phyloP scores from a whole-genome alignment of 2,888 invertebrate species.

The Girardia tigrina region DNA sequence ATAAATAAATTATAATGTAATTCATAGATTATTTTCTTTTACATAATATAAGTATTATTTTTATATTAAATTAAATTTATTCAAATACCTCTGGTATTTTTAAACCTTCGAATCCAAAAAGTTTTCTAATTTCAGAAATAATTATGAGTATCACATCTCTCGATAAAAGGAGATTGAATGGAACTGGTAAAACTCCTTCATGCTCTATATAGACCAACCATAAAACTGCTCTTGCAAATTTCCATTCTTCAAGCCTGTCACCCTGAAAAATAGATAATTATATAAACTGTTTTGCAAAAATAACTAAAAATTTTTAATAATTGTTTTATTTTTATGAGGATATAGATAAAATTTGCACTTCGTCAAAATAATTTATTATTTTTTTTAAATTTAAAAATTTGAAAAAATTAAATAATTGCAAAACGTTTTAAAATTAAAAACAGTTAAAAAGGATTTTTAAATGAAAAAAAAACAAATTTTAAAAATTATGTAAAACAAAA shows the following conservation, averaged over 20 bases:
- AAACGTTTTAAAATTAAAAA: not conserved
- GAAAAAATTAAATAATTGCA: no score
- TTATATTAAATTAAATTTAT: not conserved
- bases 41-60: no score
- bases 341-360: not conserved
- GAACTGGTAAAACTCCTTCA: slow-evolving; percentile 34
- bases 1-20: no score
- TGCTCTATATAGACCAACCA: slow-evolving; percentile 36
- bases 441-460: not conserved
- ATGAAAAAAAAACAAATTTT: not conserved
- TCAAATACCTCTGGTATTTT: not conserved
- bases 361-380: no score
- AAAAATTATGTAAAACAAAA: not conserved
- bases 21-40: no score
- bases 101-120: not conserved
- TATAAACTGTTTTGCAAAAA: not conserved
- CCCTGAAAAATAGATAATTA: slow-evolving; percentile 28
- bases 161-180: slow-evolving; percentile 32
- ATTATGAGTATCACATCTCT: not conserved
- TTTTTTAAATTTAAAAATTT: not conserved
- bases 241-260: slow-evolving; percentile 35
- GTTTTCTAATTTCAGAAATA: not conserved
- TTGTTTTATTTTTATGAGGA: not conserved
- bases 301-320: not conserved
- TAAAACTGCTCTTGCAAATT: slow-evolving; percentile 33